Evolutionary conservation across 1,140 invertebrate genomes (phyloP).

Genomic region (Pseudomyrmex sp.): DNA sequence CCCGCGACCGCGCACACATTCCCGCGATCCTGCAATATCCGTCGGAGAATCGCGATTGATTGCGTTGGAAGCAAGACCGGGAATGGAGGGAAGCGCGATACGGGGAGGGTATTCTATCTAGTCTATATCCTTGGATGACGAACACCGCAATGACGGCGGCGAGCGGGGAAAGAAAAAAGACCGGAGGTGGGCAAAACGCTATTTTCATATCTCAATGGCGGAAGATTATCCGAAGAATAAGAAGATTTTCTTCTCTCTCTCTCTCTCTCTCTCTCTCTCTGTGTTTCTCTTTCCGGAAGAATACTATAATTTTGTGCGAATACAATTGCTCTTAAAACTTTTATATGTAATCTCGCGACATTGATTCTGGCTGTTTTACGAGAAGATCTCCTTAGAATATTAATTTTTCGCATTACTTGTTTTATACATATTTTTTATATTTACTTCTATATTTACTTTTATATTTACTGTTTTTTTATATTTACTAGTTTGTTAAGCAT

Average conservation of each 20-base stretch:
- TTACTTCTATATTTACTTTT: background rate
- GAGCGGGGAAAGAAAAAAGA: background rate
- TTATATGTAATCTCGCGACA: background rate
- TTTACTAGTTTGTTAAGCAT: background rate
- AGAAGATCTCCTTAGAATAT: background rate
- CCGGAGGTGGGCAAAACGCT: slow-evolving; percentile 15
- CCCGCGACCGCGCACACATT: slow-evolving; percentile 9
- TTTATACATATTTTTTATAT: background rate
- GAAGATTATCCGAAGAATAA: slow-evolving; percentile 17
- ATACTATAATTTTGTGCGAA: background rate
- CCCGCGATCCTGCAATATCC: slow-evolving; percentile 43
- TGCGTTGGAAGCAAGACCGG: background rate
- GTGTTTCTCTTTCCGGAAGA: background rate
- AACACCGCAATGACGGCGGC: slow-evolving; percentile 8
- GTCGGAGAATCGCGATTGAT: slow-evolving; percentile 43
- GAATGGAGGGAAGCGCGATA: background rate
- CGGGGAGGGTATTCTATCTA: background rate
- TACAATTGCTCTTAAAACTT: slow-evolving; percentile 12
- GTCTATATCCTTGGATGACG: slow-evolving; percentile 26
- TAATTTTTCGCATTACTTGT: background rate
- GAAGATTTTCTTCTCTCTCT: background rate
- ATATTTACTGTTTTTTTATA: background rate
- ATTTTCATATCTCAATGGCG: slow-evolving; percentile 45
- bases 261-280: no score
- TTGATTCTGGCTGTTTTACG: background rate